These are phyloP conservation scores for Stratiomys singularior DNA, from an alignment of 2,888 invertebrate genomes.

Conservation along the genomic window DNA sequence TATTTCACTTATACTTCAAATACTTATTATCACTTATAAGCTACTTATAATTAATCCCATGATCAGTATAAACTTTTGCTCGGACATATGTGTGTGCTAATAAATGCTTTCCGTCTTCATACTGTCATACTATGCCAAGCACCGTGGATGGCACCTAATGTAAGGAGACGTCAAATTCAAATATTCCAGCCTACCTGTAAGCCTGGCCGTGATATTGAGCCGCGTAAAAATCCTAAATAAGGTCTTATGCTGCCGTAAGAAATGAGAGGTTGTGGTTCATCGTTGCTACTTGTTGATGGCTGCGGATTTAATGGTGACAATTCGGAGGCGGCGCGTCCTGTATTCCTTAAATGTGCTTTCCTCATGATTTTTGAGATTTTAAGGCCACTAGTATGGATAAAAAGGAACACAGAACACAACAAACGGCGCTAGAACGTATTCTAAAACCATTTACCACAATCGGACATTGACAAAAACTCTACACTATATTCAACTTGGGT, in stretches of 20 bases:
- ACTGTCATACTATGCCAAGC: too few species aligned
- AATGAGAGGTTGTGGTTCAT: slow-evolving; percentile 43
- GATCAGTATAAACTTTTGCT: too few species aligned
- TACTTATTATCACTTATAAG: too few species aligned
- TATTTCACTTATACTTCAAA: too few species aligned
- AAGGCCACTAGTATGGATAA: neutral
- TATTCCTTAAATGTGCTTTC: slow-evolving; percentile 57
- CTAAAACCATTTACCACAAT: too few species aligned
- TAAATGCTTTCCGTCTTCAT: too few species aligned
- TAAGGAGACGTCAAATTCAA: too few species aligned
- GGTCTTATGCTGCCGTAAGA: slow-evolving; percentile 63
- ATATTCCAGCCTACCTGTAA: slow-evolving; percentile 59
- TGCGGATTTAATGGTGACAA: slow-evolving; percentile 64
- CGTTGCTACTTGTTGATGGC: slow-evolving; percentile 52
- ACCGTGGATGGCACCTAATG: too few species aligned
- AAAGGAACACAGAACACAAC: neutral
- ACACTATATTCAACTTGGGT: too few species aligned
- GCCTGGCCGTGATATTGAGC: slow-evolving; percentile 58
- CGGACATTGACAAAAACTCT: too few species aligned
- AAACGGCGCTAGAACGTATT: neutral
- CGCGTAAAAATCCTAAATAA: slow-evolving; percentile 61
- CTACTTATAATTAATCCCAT: too few species aligned
- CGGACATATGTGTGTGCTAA: too few species aligned
- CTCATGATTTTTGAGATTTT: slow-evolving; percentile 55
- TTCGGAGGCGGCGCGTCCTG: slow-evolving; percentile 63